Evolutionary conservation across 2,113 vertebrate species (phyloP), one percentile per base, ranked within the genome.

Genomic region (Tenrec ecaudatus): DNA sequence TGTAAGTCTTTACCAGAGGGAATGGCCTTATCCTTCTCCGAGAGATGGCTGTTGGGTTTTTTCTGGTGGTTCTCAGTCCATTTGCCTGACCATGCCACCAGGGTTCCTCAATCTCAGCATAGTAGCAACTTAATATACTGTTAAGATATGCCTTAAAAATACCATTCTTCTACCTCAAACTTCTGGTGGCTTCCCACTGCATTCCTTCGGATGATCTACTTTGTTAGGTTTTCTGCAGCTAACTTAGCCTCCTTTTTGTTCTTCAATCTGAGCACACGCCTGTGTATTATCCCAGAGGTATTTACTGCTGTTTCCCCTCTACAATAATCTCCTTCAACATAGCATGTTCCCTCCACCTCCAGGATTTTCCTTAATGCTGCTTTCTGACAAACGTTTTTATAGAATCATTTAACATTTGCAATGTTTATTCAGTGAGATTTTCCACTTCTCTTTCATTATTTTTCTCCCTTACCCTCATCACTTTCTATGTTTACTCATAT

Each of bases 251-350:
- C 9, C 38, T 17, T 40, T 4, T 6, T 36, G 0, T 64, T 33
- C n/a, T 22, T 82, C 2, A 4, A n/a, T 15, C 17, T 1, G 6
- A 11, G 1, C 17, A 25, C 3, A 22, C 2, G 53, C 15, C 0
- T 1, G 3, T 22, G n/a, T n/a, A n/a, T 88, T 19, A 4, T 33
- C 27, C 3, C n/a, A n/a, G 38, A 25, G 36, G 53, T 17, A 5
- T 25, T 2, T 0, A 9, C 33, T 6, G 62, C 12, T 17, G 17
- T 20, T n/a, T 79, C 22, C 6, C 22, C 17, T 23, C n/a, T 47
- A 33, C 20, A 15, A 3, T 36, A 5, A 22, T 33, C 2, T 66
- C 31, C 19, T 23, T 15, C 3, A 38, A 40, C 2, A 43, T 4
- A 66, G 3, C 1, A 29, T 29, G 33, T 1, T 2, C 8, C 3